Conservation (phyloP, 2,888 invertebrate genomes). For the Microplitis deprimator region DNA sequence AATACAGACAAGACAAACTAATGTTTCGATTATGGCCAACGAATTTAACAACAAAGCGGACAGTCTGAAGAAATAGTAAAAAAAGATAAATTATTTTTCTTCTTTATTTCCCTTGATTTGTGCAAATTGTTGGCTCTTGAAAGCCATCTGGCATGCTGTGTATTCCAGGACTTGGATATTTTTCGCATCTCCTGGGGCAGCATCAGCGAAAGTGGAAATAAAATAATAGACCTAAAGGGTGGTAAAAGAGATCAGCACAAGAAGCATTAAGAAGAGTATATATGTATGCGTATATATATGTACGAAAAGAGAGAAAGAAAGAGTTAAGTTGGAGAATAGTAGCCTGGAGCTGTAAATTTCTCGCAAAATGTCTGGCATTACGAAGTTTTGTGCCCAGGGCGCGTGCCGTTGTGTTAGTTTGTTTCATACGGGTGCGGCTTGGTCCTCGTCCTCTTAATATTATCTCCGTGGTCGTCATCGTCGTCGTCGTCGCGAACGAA, state of each 20-base stretch:
- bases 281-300: constrained; percentile 32
- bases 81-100: neutral
- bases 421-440: constrained; percentile 34
- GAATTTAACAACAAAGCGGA: neutral
- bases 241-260: constrained; percentile 13
- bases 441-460: constrained; percentile 30
- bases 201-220: constrained; percentile 41
- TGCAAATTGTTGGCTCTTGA: constrained; percentile 28
- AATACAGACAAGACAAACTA: neutral
- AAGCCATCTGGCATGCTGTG: constrained; percentile 26
- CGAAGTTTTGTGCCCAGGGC: constrained; percentile 63
- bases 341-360: constrained; percentile 56
- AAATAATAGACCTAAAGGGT: constrained; percentile 44
- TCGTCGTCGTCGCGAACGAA: constrained; percentile 53
- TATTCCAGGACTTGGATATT: constrained; percentile 23
- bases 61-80: neutral
- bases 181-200: constrained; percentile 28
- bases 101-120: constrained; percentile 21
- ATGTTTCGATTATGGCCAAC: neutral
- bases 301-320: constrained; percentile 21
- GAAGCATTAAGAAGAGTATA: constrained; percentile 37
- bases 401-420: constrained; percentile 56
- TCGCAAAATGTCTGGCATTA: constrained; percentile 63
- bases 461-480: constrained; percentile 11
- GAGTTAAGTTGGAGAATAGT: constrained; percentile 24